Percentiles rank a stretch among this genome's conserved stretches.
These are phyloP conservation scores for Ophthalmolycus amberensis DNA, from an alignment of 2,113 vertebrate species.

Conservation along the genomic window DNA sequence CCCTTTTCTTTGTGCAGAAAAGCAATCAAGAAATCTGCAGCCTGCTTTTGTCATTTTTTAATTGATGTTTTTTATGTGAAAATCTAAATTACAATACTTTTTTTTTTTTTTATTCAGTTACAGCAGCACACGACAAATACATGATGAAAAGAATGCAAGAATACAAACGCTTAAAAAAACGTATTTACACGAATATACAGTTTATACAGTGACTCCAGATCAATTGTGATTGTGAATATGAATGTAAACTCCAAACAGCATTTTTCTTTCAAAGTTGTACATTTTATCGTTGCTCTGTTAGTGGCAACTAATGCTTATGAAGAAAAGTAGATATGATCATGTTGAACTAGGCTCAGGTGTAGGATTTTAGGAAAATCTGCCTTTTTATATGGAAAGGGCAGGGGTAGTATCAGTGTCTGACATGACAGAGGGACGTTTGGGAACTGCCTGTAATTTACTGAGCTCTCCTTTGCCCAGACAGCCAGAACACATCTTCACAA, in stretches of 20 bases:
- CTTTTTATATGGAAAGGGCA: constrained; percentile 79
- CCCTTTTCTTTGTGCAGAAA: not conserved
- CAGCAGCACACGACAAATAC: constrained; percentile 40
- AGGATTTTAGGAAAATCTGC: not conserved
- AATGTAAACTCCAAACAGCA: not conserved
- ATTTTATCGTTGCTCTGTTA: not conserved
- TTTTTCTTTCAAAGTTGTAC: not conserved
- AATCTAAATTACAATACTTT: not conserved
- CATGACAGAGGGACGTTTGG: constrained; percentile 84
- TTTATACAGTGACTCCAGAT: constrained; percentile 53
- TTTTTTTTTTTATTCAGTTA: not conserved
- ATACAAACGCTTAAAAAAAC: constrained; percentile 16
- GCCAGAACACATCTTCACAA: constrained; percentile 65
- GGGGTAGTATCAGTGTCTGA: constrained; percentile 84
- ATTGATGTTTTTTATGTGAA: constrained; percentile 8
- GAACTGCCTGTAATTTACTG: constrained; percentile 60
- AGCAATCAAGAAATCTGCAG: not conserved
- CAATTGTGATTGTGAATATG: not conserved
- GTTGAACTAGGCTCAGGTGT: not conserved
- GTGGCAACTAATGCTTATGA: constrained; percentile 35
- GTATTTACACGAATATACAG: constrained; percentile 72
- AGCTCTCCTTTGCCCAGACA: constrained; percentile 67
- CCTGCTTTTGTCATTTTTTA: not conserved
- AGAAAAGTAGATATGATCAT: not conserved
- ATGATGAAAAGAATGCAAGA: not conserved